phyloP scores from a whole-genome alignment of 2,113 vertebrate species.

The Hemibagrus wyckioides region DNA sequence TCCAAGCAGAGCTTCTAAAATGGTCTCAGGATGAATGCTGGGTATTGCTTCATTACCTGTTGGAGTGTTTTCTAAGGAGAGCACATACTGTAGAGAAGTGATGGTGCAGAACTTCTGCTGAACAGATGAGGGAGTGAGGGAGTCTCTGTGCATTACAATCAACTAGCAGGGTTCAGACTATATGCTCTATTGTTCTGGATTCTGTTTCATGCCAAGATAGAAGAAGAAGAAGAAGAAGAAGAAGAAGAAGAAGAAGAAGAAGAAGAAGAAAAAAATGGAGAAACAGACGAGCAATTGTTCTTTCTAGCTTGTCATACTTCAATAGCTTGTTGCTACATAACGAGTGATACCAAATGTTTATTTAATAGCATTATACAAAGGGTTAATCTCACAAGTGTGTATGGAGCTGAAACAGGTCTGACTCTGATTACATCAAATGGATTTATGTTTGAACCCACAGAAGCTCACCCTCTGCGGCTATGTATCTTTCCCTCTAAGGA shows the following conservation, averaged over 20 bases:
- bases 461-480: not conserved
- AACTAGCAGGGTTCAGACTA: conserved; percentile 13
- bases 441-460: conserved; percentile 17
- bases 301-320: not conserved
- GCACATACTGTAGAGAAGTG: not conserved
- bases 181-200: not conserved
- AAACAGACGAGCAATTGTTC: conserved; percentile 4
- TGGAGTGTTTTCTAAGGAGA: conserved; percentile 7
- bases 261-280: not conserved
- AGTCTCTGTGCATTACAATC: conserved; percentile 37
- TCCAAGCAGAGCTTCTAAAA: not conserved
- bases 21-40: conserved; percentile 7
- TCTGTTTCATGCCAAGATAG: conserved; percentile 5
- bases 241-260: conserved; percentile 11
- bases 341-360: conserved; percentile 5
- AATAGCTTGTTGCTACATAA: not conserved
- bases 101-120: conserved; percentile 50
- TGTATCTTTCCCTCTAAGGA: conserved; percentile 1
- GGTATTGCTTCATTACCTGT: not conserved
- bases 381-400: conserved; percentile 6
- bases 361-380: not conserved
- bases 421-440: conserved; percentile 26
- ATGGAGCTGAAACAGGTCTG: conserved; percentile 27
- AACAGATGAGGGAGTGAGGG: conserved; percentile 62
- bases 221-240: not conserved